Evolutionary conservation across 1,140 invertebrate species (phyloP).

Genomic region (Ericerus pela): DNA sequence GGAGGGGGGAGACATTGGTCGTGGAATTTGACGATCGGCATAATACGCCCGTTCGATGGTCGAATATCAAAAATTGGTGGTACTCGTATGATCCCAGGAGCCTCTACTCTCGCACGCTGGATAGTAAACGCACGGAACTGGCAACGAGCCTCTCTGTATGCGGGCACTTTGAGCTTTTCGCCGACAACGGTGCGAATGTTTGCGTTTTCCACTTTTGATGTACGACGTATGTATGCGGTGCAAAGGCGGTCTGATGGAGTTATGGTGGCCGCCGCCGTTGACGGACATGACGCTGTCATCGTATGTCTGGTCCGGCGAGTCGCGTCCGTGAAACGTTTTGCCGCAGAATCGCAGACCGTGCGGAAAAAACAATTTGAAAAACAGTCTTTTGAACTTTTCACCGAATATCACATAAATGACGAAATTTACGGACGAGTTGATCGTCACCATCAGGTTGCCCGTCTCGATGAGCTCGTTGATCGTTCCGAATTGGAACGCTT

Average conservation of each 20-base stretch:
- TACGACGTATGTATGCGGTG: conserved; percentile 44
- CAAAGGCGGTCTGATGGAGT: conserved; percentile 35
- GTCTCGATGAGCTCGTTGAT: conserved; percentile 64
- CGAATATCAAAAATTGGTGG: conserved; percentile 6
- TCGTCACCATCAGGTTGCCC: conserved; percentile 83
- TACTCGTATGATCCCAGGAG: neutral
- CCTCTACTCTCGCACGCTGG: conserved; percentile 27
- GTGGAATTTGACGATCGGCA: too few relatives aligned
- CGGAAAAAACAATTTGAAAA: conserved; percentile 71
- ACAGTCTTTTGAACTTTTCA: conserved; percentile 84
- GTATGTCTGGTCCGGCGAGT: conserved; percentile 54
- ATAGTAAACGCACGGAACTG: conserved; percentile 51
- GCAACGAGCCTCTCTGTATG: conserved; percentile 34
- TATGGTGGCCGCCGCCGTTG: conserved; percentile 44
- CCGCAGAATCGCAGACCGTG: conserved; percentile 37
- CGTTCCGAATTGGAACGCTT: conserved; percentile 51
- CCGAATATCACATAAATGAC: conserved; percentile 95
- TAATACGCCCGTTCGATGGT: too few relatives aligned
- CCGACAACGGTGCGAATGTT: too few relatives aligned
- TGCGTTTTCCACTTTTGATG: conserved; percentile 34
- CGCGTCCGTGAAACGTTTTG: conserved; percentile 35
- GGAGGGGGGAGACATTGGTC: too few relatives aligned
- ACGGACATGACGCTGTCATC: conserved; percentile 60
- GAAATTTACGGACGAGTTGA: conserved; percentile 94
- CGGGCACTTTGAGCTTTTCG: conserved; percentile 29